Conservation (phyloP, 37 sponge, comb jelly and placozoan genomes). For the Cliona cf. orientalis region DNA sequence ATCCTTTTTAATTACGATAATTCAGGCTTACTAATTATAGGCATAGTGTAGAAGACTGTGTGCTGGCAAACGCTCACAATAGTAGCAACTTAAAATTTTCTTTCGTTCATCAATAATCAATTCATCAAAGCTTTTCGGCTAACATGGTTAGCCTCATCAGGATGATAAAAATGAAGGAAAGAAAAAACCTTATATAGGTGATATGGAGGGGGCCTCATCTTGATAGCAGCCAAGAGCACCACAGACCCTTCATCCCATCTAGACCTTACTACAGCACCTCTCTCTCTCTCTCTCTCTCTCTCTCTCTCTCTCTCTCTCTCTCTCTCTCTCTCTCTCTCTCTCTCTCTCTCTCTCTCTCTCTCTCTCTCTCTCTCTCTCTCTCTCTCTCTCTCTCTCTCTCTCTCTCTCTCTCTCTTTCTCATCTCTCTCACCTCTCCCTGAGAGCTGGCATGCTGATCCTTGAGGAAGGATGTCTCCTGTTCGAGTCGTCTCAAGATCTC, state of each 20-base stretch:
- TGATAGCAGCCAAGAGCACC: background rate
- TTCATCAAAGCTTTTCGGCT: no score
- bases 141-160: no score
- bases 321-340: background rate
- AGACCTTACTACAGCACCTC: background rate
- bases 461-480: slow-evolving; percentile 24
- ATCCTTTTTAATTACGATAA: no score
- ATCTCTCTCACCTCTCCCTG: slow-evolving; percentile 12
- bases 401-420: background rate
- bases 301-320: background rate
- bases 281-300: background rate
- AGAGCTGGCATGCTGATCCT: slow-evolving; percentile 14
- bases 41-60: no score
- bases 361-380: background rate
- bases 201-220: background rate
- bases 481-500: slow-evolving; percentile 16
- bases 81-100: no score
- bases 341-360: background rate
- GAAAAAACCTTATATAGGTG: background rate
- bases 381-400: background rate
- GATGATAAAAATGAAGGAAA: background rate
- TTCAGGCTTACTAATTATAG: no score
- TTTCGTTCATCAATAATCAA: no score
- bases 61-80: no score
- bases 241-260: background rate